These are phyloP conservation scores for Oreochromis grahami DNA, from an alignment of 2,797 vertebrate species.

Conservation along the genomic window DNA sequence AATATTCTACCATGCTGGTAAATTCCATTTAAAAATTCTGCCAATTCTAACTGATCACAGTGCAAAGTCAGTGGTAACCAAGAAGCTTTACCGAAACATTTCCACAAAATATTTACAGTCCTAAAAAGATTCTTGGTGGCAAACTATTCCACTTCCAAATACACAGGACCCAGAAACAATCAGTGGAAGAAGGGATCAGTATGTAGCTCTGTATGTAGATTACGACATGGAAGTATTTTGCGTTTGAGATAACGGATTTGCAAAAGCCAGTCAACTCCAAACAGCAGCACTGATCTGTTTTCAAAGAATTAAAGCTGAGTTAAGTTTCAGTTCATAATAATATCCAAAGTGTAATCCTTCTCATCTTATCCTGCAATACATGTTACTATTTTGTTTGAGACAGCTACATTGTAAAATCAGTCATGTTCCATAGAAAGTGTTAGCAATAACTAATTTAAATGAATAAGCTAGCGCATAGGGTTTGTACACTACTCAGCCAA, in stretches of 20 bases:
- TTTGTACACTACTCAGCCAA: background rate
- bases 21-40: background rate
- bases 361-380: background rate
- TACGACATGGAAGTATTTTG: rapidly evolving
- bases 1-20: background rate
- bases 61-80: background rate
- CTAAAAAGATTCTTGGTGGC: background rate
- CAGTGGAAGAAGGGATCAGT: background rate
- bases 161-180: background rate
- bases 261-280: background rate
- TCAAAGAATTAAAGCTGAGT: background rate
- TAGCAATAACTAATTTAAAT: rapidly evolving
- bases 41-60: background rate
- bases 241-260: rapidly evolving
- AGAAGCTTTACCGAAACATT: background rate
- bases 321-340: background rate
- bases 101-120: background rate
- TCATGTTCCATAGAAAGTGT: background rate
- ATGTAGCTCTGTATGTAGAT: background rate
- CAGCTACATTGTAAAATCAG: rapidly evolving
- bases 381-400: background rate
- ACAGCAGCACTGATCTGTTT: background rate
- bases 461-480: background rate
- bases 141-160: background rate
- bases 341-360: background rate